phyloP scores from a whole-genome alignment of 1,140 invertebrate genomes.

The Penaeus japonicus region DNA sequence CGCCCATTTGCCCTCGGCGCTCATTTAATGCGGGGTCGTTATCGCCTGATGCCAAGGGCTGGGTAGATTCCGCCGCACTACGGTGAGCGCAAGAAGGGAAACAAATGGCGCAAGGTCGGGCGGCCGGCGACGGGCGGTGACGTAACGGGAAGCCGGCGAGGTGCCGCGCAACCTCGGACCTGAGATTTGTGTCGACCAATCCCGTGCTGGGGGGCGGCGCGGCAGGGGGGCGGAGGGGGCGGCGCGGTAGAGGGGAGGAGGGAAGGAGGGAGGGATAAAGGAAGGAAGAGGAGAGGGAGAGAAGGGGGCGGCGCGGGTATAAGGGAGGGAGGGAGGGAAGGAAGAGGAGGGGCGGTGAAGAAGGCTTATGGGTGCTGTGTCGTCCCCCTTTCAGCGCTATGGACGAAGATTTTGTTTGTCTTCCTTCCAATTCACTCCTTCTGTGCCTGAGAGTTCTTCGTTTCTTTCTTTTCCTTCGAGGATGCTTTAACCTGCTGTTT shows the following conservation, averaged over 20 bases:
- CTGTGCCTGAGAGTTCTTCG: no score
- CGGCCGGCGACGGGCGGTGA: neutral
- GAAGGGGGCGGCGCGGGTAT: neutral
- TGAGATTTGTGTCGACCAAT: constrained; percentile 42
- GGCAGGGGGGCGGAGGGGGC: neutral
- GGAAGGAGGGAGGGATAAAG: neutral
- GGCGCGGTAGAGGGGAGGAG: neutral
- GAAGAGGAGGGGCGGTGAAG: neutral
- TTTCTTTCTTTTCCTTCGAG: no score
- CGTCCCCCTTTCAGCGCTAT: no score
- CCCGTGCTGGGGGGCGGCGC: neutral
- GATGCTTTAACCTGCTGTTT: no score
- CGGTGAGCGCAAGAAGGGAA: neutral
- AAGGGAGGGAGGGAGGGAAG: neutral
- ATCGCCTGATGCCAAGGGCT: neutral
- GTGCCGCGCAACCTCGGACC: constrained; percentile 29
- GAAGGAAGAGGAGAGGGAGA: neutral
- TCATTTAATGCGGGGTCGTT: neutral
- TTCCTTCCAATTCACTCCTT: no score
- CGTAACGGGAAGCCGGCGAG: neutral
- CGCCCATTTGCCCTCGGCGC: neutral
- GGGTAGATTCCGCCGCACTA: neutral
- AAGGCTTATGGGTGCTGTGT: neutral
- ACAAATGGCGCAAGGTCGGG: neutral
- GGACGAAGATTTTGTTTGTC: no score